Percentiles rank a stretch among this genome's conserved stretches.
Evolutionary conservation across 1,140 invertebrate genomes (phyloP).

Genomic region (Brachionus calyciflorus): DNA sequence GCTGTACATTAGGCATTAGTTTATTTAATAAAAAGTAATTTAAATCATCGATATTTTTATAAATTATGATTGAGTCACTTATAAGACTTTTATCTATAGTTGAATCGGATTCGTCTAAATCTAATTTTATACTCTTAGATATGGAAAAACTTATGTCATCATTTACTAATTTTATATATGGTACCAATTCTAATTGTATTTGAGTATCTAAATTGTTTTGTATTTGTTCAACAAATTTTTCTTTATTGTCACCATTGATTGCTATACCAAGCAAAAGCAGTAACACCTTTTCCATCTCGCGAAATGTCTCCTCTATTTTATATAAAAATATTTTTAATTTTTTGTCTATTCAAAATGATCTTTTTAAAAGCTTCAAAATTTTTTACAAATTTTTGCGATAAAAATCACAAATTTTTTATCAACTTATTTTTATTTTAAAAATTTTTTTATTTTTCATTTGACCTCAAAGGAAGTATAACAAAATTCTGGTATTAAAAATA

Average conservation of each 20-base stretch:
- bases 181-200: slow-evolving; percentile 8
- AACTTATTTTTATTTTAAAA: no score
- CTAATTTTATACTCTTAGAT: neutral
- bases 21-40: slow-evolving; percentile 9
- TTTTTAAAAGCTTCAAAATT: no score
- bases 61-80: neutral
- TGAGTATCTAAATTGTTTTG: slow-evolving; percentile 11
- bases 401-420: no score
- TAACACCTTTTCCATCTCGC: slow-evolving; percentile 30
- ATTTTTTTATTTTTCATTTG: no score
- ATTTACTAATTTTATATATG: slow-evolving; percentile 26
- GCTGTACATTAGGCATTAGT: slow-evolving; percentile 4
- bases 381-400: no score
- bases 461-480: no score
- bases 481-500: no score
- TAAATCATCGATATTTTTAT: neutral
- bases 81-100: neutral
- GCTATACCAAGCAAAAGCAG: slow-evolving; percentile 22
- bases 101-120: neutral
- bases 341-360: no score
- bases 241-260: slow-evolving; percentile 35
- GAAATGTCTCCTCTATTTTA: neutral
- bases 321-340: no score
- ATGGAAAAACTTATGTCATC: slow-evolving; percentile 38
- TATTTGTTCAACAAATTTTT: slow-evolving; percentile 45